Base-by-base conservation (phyloP, 2,888 invertebrate species). In the Diaphora mendica region DNA sequence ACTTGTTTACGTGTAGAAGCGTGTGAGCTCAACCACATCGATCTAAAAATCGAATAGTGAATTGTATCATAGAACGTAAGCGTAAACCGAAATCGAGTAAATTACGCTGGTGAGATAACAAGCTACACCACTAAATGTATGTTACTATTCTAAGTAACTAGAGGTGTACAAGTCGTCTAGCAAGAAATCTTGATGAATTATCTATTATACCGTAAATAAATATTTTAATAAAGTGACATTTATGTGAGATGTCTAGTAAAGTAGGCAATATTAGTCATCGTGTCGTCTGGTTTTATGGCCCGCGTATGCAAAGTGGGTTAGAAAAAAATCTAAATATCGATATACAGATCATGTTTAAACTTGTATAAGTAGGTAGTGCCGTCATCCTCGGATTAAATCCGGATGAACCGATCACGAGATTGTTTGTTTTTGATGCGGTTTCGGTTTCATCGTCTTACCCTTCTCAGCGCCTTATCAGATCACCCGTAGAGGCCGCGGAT, bases 381-480 rank as follows among this genome's bases (percentile, higher is more conserved):
- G 90, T 92, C 91, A 91, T 90, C 85, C 87, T 90, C 88, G 81
- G 82, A 87, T 91, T 89, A 90, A 89, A 91, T 93, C 93, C 91
- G 91, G 90, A 93, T 92, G 91, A 92, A 91, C 87, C 83, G 93
- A 92, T 93, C 91, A 90, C 84, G 79, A 90, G 91, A 89, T 90
- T 89, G 88, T 91, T 92, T 92, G 89, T 92, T 93, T 93, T 91
- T 91, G 89, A 88, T 90, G 89, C 89, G 92, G 93, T 92, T 94
- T 93, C 88, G 92, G 90, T 94, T 94, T 94, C 93, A 92, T 87
- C 92, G 91, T 86, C 87, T 86, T 83, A 94, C 95, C 95, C 94
- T 93, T 92, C 92, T 94, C 94, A 93, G 84, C 82, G 79, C 70
- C 88, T 93, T 95, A 94, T 95, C 95, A 88, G 92, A 93, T 94